Evolutionary conservation across 2,113 vertebrate species (phyloP).

Genomic region (Rhabdornis inornatus): DNA sequence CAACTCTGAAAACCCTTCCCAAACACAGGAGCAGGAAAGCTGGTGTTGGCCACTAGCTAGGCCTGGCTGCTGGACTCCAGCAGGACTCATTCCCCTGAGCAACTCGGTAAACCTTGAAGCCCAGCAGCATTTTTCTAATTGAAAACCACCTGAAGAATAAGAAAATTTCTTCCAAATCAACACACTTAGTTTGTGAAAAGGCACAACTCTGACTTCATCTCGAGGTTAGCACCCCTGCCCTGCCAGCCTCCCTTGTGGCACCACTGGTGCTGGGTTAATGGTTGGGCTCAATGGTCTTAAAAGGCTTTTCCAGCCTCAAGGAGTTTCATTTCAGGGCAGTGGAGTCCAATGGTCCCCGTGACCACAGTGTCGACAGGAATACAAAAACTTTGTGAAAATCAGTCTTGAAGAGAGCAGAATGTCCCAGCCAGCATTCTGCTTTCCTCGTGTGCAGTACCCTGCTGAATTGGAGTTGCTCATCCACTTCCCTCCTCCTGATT

Average conservation of each 20-base stretch:
- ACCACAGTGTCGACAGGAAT: neutral
- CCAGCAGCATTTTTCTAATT: neutral
- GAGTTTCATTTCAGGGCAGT: neutral
- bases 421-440: neutral
- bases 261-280: neutral
- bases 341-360: neutral
- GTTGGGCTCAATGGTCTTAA: fast-evolving
- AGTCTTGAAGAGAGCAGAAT: neutral
- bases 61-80: neutral
- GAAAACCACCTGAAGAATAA: neutral
- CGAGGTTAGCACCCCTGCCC: neutral
- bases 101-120: neutral
- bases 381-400: neutral
- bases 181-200: neutral
- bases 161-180: neutral
- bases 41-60: neutral
- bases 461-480: neutral
- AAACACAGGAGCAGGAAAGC: neutral
- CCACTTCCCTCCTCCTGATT: neutral
- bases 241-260: neutral
- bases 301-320: neutral
- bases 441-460: neutral
- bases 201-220: neutral
- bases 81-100: neutral
- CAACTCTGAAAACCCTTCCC: neutral